Percentiles rank a stretch among this genome's conserved stretches.
Conservation (phyloP, 2,113 vertebrate species). For the Elanus axillaris region DNA sequence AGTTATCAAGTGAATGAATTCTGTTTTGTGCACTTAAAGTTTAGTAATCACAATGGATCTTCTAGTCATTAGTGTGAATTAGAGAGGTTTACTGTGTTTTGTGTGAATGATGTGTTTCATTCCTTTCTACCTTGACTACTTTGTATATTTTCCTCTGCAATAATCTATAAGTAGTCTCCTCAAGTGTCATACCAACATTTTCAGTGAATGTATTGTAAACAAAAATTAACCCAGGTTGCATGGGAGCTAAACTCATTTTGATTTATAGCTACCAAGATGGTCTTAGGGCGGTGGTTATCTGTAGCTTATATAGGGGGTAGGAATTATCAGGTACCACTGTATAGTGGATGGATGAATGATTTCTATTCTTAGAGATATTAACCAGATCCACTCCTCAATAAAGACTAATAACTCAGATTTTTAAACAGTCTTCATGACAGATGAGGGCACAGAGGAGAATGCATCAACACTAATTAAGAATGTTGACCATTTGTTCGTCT, state of each 20-base stretch:
- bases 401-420: constrained; percentile 92
- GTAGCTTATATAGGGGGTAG: constrained; percentile 66
- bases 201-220: constrained; percentile 77
- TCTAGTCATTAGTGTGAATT: not conserved
- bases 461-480: constrained; percentile 84
- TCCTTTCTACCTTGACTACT: constrained; percentile 48
- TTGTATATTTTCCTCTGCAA: constrained; percentile 18
- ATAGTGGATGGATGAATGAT: constrained; percentile 75
- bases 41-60: not conserved
- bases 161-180: constrained; percentile 69
- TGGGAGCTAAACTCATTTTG: constrained; percentile 80
- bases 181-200: constrained; percentile 70
- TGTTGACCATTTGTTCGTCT: constrained; percentile 78
- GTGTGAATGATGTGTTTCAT: constrained; percentile 46
- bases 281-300: constrained; percentile 83
- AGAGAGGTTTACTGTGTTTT: not conserved
- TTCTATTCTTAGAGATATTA: constrained; percentile 82
- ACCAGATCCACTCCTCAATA: constrained; percentile 89
- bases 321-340: constrained; percentile 74
- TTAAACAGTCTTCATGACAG: constrained; percentile 89
- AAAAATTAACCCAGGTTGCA: constrained; percentile 81
- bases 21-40: not conserved
- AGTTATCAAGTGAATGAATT: not conserved
- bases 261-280: constrained; percentile 78
- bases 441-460: constrained; percentile 81